Percentiles rank a stretch among this genome's conserved stretches.
Conservation (phyloP, 2,113 vertebrate species). For the Tonatia bakeri region DNA sequence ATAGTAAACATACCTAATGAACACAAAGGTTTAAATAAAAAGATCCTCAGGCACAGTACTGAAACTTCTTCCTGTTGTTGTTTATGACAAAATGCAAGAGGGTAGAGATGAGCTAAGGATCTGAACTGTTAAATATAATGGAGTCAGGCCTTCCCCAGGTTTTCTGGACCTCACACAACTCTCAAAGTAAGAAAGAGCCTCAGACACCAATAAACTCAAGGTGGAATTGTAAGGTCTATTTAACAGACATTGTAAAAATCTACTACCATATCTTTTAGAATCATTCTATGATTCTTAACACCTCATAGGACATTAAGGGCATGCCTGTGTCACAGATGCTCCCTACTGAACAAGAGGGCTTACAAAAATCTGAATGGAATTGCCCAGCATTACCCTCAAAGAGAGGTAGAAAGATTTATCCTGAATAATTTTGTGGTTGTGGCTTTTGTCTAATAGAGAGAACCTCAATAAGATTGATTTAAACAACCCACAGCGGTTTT, state of each 20-base stretch:
- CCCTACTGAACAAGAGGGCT: not conserved
- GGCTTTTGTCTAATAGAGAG: not conserved
- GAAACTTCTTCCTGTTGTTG: not conserved
- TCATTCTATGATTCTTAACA: not conserved
- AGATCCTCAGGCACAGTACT: not conserved
- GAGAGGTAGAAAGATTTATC: not conserved
- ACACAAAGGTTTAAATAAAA: not conserved
- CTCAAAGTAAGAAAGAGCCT: not conserved
- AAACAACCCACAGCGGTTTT: not conserved
- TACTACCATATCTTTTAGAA: not conserved
- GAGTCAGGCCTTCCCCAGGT: not conserved
- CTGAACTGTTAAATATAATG: not conserved
- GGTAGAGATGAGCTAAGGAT: not conserved
- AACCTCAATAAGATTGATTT: not conserved
- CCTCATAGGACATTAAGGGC: not conserved
- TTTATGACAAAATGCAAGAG: not conserved
- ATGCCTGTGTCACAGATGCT: not conserved
- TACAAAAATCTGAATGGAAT: too few relatives aligned
- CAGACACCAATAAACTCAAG: not conserved
- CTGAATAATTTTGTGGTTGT: conserved; percentile 6
- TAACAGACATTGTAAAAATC: not conserved
- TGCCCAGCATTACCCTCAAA: not conserved
- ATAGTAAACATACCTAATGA: not conserved
- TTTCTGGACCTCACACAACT: not conserved
- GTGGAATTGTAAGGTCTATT: not conserved